Base-by-base conservation (phyloP, 1,140 invertebrate species). In the Tetragonula clypearis region DNA sequence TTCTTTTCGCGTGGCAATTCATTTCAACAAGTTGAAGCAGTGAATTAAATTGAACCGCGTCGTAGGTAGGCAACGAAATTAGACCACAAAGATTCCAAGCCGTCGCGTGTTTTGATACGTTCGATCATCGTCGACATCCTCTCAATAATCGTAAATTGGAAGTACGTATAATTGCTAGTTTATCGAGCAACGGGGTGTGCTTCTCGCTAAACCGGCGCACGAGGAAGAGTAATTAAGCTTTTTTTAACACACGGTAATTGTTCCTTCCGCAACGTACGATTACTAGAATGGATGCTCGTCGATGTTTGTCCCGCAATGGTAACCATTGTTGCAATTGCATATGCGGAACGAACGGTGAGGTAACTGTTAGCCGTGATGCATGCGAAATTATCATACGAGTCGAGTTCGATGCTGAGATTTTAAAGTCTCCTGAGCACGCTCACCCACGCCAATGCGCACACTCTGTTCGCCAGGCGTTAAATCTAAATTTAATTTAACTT, bases 201-300 rank as follows among this genome's bases (percentile, higher is more conserved):
- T 35, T 41, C 65, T 15, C 56, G 49, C 12, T 69, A 71, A 79
- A 71, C 23, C 53, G 71, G 75, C 81, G 81, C 60, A 89, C 58
- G 69, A 84, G 88, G 88, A 89, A 89, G 77, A 86, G 88, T 89
- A 90, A 90, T 90, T 90, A 85, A 84, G 75, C 58, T 79, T 88
- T 83, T 30, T 86, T 87, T 87, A 80, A 75, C 80, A 89, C 81
- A 65, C 62, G 21, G 56, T 80, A 89, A 90, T 90, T 89, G 88
- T 89, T 90, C 62, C 83, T 90, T 90, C 86, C 88, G 89, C 69
- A 76, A 41, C 56, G 75, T 75, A 65, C 76, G 84, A 89, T 84
- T 80, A 72, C 80, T 30, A 21, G 73, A 83, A 60, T 77, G 11
- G 41, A 26, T 74, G 56, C 80, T 80, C 65, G 73, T 15, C 66